Base-by-base conservation (phyloP, 2,113 vertebrate genomes). In the Equus quagga region DNA sequence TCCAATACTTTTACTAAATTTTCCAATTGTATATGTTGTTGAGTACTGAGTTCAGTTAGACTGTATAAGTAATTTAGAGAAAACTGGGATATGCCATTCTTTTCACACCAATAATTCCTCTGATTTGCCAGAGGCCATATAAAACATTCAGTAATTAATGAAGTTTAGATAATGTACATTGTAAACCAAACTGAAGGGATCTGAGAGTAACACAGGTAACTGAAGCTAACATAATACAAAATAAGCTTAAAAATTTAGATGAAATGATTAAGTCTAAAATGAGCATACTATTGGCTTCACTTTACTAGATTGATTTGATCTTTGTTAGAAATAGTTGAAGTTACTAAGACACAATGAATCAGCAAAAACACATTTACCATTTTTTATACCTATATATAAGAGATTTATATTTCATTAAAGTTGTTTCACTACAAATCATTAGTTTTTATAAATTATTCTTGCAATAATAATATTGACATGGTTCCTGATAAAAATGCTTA, bases 261-360 rank as follows among this genome's bases (percentile, higher is more conserved):
- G 14, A 96, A 92, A 51, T 87, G 11, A 81, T 15, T 81, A 78
- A 31, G 3, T 87, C 15, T 78, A 64, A 81, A 82, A 33, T 79
- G 82, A 95, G 7, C 2, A 87, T 33, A 21, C 8, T 73, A 5
- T 72, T 82, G 15, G 1, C 28, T 92, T 93, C 2, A 81, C 15
- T 70, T 89, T 78, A 70, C 6, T 3, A 65, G 11, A 26, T 24
- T 70, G 0, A 81, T 89, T 76, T 95, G 46, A 46, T 46, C 31
- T 92, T 85, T 49, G 83, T 15, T 89, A 67, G 36, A 97, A 67
- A 33, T 85, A 15, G 23, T 89, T 70, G 21, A 94, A 92, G 8
- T 86, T 92, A 65, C 3, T 36, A 58, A 78, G 51, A 49, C 0
- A 23, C 19, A 81, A 51, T 46, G 1, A 8, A 28, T 86, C 9